phyloP scores from a whole-genome alignment of 2,888 invertebrate species.

The Phyllotreta striolata region DNA sequence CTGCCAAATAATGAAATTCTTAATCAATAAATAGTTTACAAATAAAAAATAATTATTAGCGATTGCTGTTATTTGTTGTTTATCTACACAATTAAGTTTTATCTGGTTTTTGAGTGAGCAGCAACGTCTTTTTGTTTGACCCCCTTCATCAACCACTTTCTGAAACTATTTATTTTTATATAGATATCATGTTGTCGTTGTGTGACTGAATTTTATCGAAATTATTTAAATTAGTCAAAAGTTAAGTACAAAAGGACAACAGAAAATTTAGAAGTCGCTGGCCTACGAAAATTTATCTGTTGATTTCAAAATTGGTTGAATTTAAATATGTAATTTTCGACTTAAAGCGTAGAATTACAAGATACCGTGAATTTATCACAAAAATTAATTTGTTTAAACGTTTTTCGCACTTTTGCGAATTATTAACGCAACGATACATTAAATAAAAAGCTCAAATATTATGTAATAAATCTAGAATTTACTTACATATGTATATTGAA shows the following conservation, averaged over 20 bases:
- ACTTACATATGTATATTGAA: no score
- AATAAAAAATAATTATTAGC: slow-evolving; percentile 4
- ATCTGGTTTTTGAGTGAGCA: no score
- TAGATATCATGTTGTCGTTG: slow-evolving; percentile 30
- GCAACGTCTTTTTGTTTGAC: slow-evolving; percentile 33
- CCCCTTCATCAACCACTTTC: slow-evolving; percentile 28
- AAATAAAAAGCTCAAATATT: no score
- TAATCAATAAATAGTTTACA: slow-evolving; percentile 1
- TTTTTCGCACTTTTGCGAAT: no score
- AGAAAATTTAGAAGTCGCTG: slow-evolving; percentile 24
- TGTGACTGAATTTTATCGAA: slow-evolving; percentile 28
- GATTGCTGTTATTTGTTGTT: slow-evolving; percentile 2
- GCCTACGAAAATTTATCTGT: slow-evolving; percentile 20
- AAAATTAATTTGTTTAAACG: no score
- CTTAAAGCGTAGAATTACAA: neutral
- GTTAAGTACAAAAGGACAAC: slow-evolving; percentile 27
- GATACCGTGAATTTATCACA: no score
- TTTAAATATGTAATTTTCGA: neutral
- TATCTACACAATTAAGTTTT: no score
- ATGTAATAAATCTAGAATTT: no score
- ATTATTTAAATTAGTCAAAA: slow-evolving; percentile 23
- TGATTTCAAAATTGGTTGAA: no score
- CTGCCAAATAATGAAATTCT: no score
- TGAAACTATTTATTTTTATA: slow-evolving; percentile 33
- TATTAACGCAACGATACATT: no score